Evolutionary conservation across 2,797 vertebrate genomes (phyloP), one percentile per base, ranked within the genome.

Genomic region (Muraenolepis orangiensis): DNA sequence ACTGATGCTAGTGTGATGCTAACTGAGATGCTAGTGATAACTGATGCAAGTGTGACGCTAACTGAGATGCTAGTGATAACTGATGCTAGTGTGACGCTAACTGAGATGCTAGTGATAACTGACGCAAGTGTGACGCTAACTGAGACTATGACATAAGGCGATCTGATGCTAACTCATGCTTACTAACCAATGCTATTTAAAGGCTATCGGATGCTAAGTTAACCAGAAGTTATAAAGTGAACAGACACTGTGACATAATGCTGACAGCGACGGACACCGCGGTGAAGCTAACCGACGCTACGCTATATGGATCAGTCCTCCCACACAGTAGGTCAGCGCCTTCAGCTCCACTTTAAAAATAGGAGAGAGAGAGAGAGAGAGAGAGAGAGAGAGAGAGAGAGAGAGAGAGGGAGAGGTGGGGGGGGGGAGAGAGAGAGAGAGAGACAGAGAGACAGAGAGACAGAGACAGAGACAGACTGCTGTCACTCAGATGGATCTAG

Each of bases 401-500:
- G 40, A 42, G 40, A 42, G 40, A 42, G 78, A 87, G 76, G 74
- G 66, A 78, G 76, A 79, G 85, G 13, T 10, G 84, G 78, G 86
- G 75, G 74, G 57, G 78, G 76, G 80, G 85, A 23, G n/a, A 40
- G 38, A 66, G 26, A 66, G 64, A 30, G 64, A 40, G 38, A 64
- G n/a, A 67, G 69, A 31, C 14, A 2, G 79, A 87, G 76, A 74
- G 66, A 78, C 74, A 80, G 84, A 86, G 75, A 74, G 66, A 78
- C 75, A 80, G 66, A 78, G 76, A 80, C 83, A 86, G 75, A 74
- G 66, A 78, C 75, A 80, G 84, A 89, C 87, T 86, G 76, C 86
- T 89, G 89, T 91, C 92, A 89, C 86, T 91, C 90, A n/a, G n/a
- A n/a, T 89, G 87, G 91, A 92, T 93, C 92, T 92, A 94, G 89